Percentiles rank a stretch among this genome's conserved stretches.
Conservation (phyloP, 2,888 invertebrate genomes). For the Aphidius colemani region DNA sequence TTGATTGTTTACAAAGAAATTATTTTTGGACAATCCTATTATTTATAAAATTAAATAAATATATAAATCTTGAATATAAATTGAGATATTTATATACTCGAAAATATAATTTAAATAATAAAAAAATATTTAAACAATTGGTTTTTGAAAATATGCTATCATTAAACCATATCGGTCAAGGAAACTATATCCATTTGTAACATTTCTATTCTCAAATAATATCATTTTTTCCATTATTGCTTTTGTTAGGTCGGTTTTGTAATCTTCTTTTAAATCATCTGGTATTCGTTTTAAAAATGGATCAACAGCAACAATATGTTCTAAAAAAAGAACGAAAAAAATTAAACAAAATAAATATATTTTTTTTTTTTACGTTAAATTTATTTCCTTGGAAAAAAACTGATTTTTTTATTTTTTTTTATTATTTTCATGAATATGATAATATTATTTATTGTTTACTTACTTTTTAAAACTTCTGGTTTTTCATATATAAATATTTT, state of each 20-base stretch:
- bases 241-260: conserved; percentile 67
- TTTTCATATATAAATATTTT: conserved; percentile 67
- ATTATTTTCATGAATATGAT: neutral
- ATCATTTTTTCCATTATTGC: conserved; percentile 62
- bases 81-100: neutral
- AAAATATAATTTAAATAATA: neutral
- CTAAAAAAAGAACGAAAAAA: conserved; percentile 58
- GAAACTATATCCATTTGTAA: conserved; percentile 59
- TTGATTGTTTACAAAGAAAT: neutral
- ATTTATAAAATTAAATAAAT: neutral
- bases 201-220: conserved; percentile 56
- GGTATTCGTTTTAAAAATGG: conserved; percentile 72
- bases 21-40: neutral
- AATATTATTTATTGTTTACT: conserved; percentile 39
- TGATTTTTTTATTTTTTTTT: conserved; percentile 1
- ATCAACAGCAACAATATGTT: conserved; percentile 71
- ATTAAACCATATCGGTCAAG: conserved; percentile 52
- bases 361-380: neutral
- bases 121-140: conserved; percentile 23
- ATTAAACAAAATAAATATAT: neutral
- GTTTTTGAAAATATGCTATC: conserved; percentile 50
- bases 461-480: conserved; percentile 66
- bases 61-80: neutral
- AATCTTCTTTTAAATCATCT: conserved; percentile 64
- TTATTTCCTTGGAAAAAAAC: neutral